A percentile compares a stretch with the other conserved stretches of the same genome.
phyloP scores from a whole-genome alignment of 2,888 invertebrate genomes.

The Bedellia somnulentella region DNA sequence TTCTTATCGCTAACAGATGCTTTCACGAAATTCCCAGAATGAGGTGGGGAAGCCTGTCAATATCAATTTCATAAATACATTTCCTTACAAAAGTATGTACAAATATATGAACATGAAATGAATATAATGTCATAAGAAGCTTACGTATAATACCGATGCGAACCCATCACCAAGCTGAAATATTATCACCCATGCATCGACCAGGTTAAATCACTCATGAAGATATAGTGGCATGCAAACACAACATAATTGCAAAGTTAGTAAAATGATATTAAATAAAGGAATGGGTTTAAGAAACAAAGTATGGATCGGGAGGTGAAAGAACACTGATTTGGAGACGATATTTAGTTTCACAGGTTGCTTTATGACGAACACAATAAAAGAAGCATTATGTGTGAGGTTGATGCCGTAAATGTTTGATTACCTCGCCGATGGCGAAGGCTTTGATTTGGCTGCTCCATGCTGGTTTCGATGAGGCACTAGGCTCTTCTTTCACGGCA shows the following conservation, averaged over 20 bases:
- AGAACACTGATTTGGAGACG: too few relatives aligned
- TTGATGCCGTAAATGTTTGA: slow-evolving; percentile 46
- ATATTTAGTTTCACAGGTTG: slow-evolving; percentile 3
- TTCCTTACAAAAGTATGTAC: slow-evolving; percentile 7
- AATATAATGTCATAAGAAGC: too few relatives aligned
- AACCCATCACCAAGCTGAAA: too few relatives aligned
- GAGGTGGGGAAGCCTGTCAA: slow-evolving; percentile 64
- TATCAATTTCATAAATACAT: background rate
- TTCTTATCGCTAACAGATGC: slow-evolving; percentile 92
- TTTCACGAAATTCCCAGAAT: slow-evolving; percentile 74
- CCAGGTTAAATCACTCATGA: too few relatives aligned
- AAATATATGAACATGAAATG: slow-evolving; percentile 31
- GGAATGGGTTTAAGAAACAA: slow-evolving; percentile 14
- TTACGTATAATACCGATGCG: too few relatives aligned
- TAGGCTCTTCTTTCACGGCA: slow-evolving; percentile 18
- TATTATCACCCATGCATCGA: background rate
- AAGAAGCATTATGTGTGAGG: slow-evolving; percentile 46
- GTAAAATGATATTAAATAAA: slow-evolving; percentile 15
- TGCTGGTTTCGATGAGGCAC: slow-evolving; percentile 43
- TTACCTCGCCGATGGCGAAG: slow-evolving; percentile 62
- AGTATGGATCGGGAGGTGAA: slow-evolving; percentile 8
- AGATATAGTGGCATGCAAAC: too few relatives aligned
- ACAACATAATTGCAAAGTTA: slow-evolving; percentile 45
- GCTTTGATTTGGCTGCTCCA: slow-evolving; percentile 58
- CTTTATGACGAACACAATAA: slow-evolving; percentile 51